These are phyloP conservation scores for Aulostomus chinensis DNA, from an alignment of 2,797 vertebrate species.

Conservation along the genomic window DNA sequence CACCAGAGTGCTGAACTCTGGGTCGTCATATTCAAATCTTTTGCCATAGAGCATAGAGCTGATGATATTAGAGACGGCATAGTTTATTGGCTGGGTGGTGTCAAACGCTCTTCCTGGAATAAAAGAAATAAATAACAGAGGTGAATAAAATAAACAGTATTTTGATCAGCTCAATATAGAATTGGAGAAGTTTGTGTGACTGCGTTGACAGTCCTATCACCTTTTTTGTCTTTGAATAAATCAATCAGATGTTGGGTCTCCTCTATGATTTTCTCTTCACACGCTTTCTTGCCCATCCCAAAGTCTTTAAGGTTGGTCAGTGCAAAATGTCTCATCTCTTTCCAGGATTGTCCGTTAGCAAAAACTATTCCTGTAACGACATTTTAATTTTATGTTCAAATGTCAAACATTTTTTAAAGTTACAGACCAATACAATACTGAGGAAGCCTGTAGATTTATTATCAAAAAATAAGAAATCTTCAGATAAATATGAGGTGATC, in stretches of 20 bases:
- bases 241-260: too few species aligned
- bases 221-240: too few species aligned
- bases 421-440: too few species aligned
- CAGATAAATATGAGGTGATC: too few species aligned
- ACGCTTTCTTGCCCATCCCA: constrained; percentile 70
- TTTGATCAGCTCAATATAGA: too few species aligned
- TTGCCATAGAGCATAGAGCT: constrained; percentile 49
- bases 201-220: not conserved
- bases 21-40: constrained; percentile 55
- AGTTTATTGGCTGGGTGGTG: constrained; percentile 17
- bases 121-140: too few species aligned
- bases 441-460: too few species aligned
- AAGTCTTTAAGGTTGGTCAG: constrained; percentile 65
- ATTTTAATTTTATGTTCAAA: too few species aligned
- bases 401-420: too few species aligned
- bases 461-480: constrained; percentile 55
- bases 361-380: constrained; percentile 63
- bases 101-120: constrained; percentile 64
- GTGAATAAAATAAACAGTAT: too few species aligned
- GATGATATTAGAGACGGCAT: constrained; percentile 62
- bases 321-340: constrained; percentile 74
- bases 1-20: constrained; percentile 46
- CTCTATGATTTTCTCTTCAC: constrained; percentile 63
- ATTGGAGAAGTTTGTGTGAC: too few species aligned
- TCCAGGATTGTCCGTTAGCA: constrained; percentile 69